Percentiles rank a stretch among this genome's conserved stretches.
Evolutionary conservation across 2,797 vertebrate genomes (phyloP).

Genomic region (Brotula barbata): DNA sequence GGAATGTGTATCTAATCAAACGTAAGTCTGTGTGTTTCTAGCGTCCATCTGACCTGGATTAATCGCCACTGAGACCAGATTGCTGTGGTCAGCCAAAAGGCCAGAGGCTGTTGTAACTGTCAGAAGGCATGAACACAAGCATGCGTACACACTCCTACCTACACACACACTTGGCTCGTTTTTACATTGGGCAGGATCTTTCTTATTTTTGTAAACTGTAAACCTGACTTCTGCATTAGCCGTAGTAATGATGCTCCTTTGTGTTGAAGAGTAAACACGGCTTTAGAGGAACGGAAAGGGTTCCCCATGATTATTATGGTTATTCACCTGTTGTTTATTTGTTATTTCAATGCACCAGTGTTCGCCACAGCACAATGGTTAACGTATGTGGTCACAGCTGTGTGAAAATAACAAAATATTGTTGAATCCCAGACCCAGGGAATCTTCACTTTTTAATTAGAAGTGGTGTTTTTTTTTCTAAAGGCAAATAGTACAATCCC

Average conservation of each 20-base stretch:
- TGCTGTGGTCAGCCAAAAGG: conserved; percentile 53
- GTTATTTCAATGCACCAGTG: too few relatives aligned
- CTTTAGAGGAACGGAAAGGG: conserved; percentile 1
- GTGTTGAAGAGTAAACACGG: background rate
- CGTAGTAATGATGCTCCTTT: background rate
- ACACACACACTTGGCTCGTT: conserved; percentile 6
- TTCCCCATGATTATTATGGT: background rate
- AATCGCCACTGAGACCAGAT: conserved; percentile 45
- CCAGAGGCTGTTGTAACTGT: conserved; percentile 31
- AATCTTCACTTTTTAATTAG: too few relatives aligned
- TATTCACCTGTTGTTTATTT: too few relatives aligned
- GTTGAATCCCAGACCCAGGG: background rate
- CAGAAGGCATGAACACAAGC: conserved; percentile 3
- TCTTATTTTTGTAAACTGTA: conserved; percentile 13
- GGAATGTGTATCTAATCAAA: background rate
- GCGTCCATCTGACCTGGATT: conserved; percentile 46
- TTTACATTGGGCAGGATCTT: conserved; percentile 14
- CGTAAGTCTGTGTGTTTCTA: conserved; percentile 2
- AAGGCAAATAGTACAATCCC: too few relatives aligned
- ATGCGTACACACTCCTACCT: too few relatives aligned
- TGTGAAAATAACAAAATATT: background rate
- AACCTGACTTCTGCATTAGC: conserved; percentile 20
- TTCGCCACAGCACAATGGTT: too few relatives aligned
- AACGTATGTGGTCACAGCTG: too few relatives aligned
- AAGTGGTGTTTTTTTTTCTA: too few relatives aligned